These are phyloP conservation scores for Thalassoma bifasciatum DNA, from an alignment of 2,113 vertebrate species.

Conservation along the genomic window DNA sequence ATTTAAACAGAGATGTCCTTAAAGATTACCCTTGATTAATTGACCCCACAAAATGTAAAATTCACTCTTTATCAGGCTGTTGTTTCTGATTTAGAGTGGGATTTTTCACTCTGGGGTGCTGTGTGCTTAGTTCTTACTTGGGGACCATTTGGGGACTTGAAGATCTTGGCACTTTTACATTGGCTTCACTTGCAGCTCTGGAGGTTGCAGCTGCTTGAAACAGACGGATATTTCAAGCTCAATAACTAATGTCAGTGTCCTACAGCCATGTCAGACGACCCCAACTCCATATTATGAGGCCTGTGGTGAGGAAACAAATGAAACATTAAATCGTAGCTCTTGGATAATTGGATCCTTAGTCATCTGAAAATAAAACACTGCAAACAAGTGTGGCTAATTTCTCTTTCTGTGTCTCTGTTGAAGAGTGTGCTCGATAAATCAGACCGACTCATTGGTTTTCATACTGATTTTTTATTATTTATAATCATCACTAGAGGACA, in stretches of 20 bases:
- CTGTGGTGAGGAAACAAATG: conserved; percentile 13
- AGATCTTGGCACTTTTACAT: background rate
- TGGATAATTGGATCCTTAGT: conserved; percentile 3
- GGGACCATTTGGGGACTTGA: background rate
- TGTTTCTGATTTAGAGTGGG: too few species aligned
- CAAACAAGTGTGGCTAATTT: background rate
- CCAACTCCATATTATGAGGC: conserved; percentile 6
- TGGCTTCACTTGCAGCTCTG: background rate
- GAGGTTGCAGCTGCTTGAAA: background rate
- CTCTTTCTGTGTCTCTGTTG: background rate
- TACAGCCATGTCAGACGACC: background rate
- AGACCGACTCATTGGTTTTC: conserved; percentile 37
- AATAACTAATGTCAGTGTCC: conserved; percentile 4
- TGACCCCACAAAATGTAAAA: too few species aligned
- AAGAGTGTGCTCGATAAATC: background rate
- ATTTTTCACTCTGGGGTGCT: too few species aligned
- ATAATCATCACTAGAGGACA: conserved; percentile 83
- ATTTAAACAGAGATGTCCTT: too few species aligned
- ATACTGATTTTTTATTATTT: conserved; percentile 71
- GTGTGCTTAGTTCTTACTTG: too few species aligned
- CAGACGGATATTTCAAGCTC: background rate
- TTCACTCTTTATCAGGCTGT: too few species aligned
- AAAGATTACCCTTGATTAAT: too few species aligned
- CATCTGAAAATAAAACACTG: background rate
- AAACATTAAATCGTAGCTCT: conserved; percentile 2